phyloP scores from a whole-genome alignment of 2,113 vertebrate genomes.

The Sarotherodon lohbergeri region DNA sequence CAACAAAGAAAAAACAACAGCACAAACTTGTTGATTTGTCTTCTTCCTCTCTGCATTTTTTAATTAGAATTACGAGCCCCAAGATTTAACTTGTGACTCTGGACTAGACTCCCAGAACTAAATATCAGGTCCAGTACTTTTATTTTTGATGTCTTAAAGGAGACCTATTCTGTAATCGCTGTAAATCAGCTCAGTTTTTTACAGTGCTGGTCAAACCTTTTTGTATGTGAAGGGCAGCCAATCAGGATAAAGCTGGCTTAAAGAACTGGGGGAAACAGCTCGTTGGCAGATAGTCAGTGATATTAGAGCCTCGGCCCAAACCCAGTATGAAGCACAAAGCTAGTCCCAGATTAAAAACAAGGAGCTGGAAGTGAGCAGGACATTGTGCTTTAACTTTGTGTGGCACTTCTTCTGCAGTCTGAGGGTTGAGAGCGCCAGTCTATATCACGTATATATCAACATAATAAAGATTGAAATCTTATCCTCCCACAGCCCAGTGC shows the following conservation, averaged over 20 bases:
- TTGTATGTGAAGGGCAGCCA: background rate
- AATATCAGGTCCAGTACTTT: background rate
- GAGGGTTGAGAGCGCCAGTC: background rate
- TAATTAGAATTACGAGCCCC: background rate
- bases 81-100: background rate
- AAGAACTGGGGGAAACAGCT: background rate
- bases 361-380: background rate
- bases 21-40: background rate
- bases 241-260: background rate
- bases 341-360: background rate
- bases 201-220: background rate
- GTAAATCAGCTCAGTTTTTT: background rate
- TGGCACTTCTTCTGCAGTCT: background rate
- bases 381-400: background rate
- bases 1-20: background rate
- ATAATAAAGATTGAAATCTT: background rate
- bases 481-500: background rate
- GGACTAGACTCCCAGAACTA: background rate
- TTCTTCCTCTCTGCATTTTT: background rate
- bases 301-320: background rate
- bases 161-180: background rate
- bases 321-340: background rate
- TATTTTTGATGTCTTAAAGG: background rate
- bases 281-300: background rate
- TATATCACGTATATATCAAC: background rate